Conservation (phyloP, 2,113 vertebrate genomes). For the Syngnathus floridae region DNA sequence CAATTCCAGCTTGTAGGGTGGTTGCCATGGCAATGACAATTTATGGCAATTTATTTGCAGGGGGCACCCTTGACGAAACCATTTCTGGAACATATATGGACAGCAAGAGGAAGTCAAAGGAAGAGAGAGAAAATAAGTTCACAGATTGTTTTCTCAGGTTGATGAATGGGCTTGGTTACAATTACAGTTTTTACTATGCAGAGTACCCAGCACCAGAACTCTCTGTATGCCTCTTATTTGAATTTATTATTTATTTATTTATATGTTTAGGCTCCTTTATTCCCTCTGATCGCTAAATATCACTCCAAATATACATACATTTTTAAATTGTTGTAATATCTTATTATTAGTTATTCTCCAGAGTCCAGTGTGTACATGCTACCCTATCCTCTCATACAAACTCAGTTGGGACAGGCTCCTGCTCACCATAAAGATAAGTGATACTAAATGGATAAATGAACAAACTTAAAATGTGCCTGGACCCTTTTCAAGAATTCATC, state of each 20-base stretch:
- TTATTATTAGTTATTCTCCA: too few species aligned
- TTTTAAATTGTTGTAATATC: too few species aligned
- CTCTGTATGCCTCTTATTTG: too few species aligned
- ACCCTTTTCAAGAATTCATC: not conserved
- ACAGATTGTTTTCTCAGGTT: conserved; percentile 20
- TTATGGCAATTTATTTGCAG: conserved; percentile 46
- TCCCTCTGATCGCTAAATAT: too few species aligned
- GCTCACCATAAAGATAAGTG: too few species aligned
- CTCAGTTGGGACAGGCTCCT: too few species aligned
- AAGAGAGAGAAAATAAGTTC: not conserved
- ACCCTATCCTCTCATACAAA: too few species aligned
- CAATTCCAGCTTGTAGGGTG: conserved; percentile 9
- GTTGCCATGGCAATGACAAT: conserved; percentile 55
- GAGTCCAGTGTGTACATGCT: too few species aligned
- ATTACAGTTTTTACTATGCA: not conserved
- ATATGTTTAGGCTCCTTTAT: not conserved
- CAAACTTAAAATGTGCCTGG: too few species aligned
- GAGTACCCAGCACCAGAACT: not conserved
- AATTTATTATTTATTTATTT: too few species aligned
- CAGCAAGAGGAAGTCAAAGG: conserved; percentile 2
- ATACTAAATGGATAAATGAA: too few species aligned
- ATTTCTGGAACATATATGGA: conserved; percentile 30
- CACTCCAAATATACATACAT: too few species aligned
- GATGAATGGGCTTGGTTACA: conserved; percentile 11
- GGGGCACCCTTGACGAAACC: conserved; percentile 29